These are phyloP conservation scores for Siniperca chuatsi DNA, from an alignment of 2,113 vertebrate genomes.

Conservation along the genomic window DNA sequence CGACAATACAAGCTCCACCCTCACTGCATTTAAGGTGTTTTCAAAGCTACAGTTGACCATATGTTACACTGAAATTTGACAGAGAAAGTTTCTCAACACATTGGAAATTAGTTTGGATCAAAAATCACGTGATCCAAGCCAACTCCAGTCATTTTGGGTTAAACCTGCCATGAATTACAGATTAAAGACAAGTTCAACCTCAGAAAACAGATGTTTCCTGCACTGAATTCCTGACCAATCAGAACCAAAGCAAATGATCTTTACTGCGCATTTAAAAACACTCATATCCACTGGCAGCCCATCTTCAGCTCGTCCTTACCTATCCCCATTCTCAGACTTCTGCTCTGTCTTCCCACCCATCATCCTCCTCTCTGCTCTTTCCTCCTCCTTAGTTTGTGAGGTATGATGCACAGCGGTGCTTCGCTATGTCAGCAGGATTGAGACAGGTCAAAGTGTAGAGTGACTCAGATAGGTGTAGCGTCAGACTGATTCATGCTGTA, in stretches of 20 bases:
- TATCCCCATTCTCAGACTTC: slow-evolving; percentile 37
- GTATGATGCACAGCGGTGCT: slow-evolving; percentile 46
- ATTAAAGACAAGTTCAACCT: background rate
- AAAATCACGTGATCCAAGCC: background rate
- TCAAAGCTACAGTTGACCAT: slow-evolving; percentile 16
- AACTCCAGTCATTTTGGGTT: slow-evolving; percentile 12
- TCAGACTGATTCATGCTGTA: slow-evolving; percentile 18
- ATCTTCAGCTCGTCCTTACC: slow-evolving; percentile 29
- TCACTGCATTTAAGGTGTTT: slow-evolving; percentile 48
- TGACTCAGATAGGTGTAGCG: slow-evolving; percentile 48
- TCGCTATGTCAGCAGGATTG: slow-evolving; percentile 62
- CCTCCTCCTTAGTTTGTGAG: slow-evolving; percentile 53
- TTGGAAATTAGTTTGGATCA: background rate
- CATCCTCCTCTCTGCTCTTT: slow-evolving; percentile 40
- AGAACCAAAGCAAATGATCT: background rate
- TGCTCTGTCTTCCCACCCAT: slow-evolving; percentile 45
- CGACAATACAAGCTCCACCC: slow-evolving; percentile 47
- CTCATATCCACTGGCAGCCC: background rate
- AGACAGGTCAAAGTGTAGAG: slow-evolving; percentile 63
- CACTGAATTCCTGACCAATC: background rate
- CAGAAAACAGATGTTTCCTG: slow-evolving; percentile 16
- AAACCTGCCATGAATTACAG: slow-evolving; percentile 14
- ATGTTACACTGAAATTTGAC: background rate
- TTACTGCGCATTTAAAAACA: slow-evolving; percentile 30
- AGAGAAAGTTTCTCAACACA: slow-evolving; percentile 1